Evolutionary conservation across 92 coral and sea anemone species (phyloP).

Genomic region (Zoanthus sociatus): DNA sequence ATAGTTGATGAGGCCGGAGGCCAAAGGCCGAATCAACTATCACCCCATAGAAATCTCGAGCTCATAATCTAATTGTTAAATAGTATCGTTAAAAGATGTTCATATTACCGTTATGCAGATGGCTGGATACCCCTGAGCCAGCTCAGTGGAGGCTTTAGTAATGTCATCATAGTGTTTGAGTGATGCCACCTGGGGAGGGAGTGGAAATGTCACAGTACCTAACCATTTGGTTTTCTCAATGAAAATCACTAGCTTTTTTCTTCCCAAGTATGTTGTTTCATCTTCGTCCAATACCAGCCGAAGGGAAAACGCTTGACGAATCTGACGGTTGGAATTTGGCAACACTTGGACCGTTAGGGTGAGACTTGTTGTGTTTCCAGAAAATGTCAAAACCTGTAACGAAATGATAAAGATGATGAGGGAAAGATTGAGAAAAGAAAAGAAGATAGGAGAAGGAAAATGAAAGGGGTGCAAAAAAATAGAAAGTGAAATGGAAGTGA

Average conservation of each 20-base stretch:
- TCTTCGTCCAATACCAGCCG: constrained; percentile 67
- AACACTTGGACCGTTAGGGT: constrained; percentile 70
- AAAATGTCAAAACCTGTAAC: constrained; percentile 72
- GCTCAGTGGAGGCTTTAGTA: constrained; percentile 65
- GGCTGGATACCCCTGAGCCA: constrained; percentile 87
- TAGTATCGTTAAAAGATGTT: not conserved
- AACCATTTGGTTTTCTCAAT: constrained; percentile 73
- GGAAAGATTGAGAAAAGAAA: too few relatives aligned
- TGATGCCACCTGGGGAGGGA: constrained; percentile 89
- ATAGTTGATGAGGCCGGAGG: too few relatives aligned
- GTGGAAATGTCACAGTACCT: constrained; percentile 89
- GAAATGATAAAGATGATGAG: not conserved
- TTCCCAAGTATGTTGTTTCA: constrained; percentile 65
- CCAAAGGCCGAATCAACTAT: too few relatives aligned
- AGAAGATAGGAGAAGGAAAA: too few relatives aligned
- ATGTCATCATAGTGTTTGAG: constrained; percentile 94
- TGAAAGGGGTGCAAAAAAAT: too few relatives aligned
- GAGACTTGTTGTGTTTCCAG: constrained; percentile 64
- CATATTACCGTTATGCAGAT: constrained; percentile 96
- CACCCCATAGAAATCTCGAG: too few relatives aligned
- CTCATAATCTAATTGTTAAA: too few relatives aligned
- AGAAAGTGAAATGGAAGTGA: too few relatives aligned
- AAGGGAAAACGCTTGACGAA: constrained; percentile 91
- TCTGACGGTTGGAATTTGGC: constrained; percentile 72
- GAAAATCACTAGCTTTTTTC: constrained; percentile 79